Evolutionary conservation across 2,797 vertebrate genomes (phyloP).

Genomic region (Sphenopsis melanotis): DNA sequence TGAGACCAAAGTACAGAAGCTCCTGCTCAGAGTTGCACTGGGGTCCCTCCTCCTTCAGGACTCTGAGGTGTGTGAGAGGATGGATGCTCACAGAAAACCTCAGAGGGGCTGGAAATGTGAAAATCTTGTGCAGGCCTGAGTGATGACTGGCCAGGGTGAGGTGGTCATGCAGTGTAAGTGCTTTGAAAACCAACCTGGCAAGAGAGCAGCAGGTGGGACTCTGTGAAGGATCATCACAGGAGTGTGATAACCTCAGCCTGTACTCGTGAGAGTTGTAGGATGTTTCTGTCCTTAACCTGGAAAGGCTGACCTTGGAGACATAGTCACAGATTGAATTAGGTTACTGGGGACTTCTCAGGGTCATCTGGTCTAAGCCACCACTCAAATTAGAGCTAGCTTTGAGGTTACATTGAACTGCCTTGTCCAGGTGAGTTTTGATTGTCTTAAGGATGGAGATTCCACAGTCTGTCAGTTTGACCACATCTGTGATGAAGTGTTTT

Average conservation of each 20-base stretch:
- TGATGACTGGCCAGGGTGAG: not conserved
- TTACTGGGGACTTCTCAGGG: not conserved
- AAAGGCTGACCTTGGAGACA: constrained; percentile 34
- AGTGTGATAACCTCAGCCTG: not conserved
- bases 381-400: not conserved
- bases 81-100: not conserved
- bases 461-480: not conserved
- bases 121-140: not conserved
- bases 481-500: not conserved
- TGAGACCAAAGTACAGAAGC: not conserved
- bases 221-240: not conserved
- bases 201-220: not conserved
- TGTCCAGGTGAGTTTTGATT: not conserved
- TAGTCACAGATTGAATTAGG: not conserved
- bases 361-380: not conserved
- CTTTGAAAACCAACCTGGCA: not conserved
- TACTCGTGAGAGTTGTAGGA: not conserved
- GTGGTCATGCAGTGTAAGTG: not conserved
- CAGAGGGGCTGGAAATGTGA: not conserved
- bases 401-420: not conserved
- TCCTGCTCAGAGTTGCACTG: not conserved
- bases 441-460: not conserved
- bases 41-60: not conserved
- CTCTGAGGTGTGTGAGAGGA: not conserved
- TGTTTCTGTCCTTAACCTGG: constrained; percentile 3